These are phyloP conservation scores for Kryphioiulus occultus DNA, from an alignment of 2,888 invertebrate species.

Conservation along the genomic window DNA sequence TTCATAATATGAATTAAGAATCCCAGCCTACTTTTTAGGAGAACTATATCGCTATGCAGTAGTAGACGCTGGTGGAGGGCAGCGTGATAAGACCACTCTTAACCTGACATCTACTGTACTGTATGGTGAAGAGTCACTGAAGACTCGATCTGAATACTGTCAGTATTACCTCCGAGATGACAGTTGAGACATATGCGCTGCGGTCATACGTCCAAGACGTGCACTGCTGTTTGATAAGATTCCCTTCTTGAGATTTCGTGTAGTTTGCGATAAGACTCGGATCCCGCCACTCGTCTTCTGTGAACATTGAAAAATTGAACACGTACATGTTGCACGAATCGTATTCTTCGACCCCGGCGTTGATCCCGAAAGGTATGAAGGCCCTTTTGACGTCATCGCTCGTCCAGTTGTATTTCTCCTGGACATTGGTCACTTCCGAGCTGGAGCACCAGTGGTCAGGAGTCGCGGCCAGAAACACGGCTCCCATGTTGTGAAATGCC, in stretches of 20 bases:
- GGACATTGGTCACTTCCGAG: not conserved
- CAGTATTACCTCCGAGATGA: conserved; percentile 70
- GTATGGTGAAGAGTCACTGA: too few species aligned
- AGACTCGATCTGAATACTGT: too few species aligned
- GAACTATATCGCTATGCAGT: too few species aligned
- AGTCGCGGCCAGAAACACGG: conserved; percentile 52
- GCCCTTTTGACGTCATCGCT: conserved; percentile 38
- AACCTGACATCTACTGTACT: too few species aligned
- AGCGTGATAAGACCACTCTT: too few species aligned
- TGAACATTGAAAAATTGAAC: conserved; percentile 36
- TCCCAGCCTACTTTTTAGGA: too few species aligned
- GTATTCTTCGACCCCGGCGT: not conserved
- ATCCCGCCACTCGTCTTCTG: conserved; percentile 27
- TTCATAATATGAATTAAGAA: too few species aligned
- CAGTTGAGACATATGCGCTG: conserved; percentile 70
- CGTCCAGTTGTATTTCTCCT: conserved; percentile 17
- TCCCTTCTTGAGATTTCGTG: not conserved
- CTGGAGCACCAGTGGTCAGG: conserved; percentile 52
- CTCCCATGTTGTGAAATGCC: conserved; percentile 53
- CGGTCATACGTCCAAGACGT: conserved; percentile 71
- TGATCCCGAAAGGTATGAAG: not conserved
- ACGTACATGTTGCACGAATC: conserved; percentile 47
- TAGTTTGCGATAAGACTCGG: not conserved
- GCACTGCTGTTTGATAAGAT: conserved; percentile 63
- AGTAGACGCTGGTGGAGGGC: too few species aligned